A percentile compares a stretch with the other conserved stretches of the same genome.
phyloP scores from a whole-genome alignment of 2,113 vertebrate genomes.

The Hepsetus odoe region DNA sequence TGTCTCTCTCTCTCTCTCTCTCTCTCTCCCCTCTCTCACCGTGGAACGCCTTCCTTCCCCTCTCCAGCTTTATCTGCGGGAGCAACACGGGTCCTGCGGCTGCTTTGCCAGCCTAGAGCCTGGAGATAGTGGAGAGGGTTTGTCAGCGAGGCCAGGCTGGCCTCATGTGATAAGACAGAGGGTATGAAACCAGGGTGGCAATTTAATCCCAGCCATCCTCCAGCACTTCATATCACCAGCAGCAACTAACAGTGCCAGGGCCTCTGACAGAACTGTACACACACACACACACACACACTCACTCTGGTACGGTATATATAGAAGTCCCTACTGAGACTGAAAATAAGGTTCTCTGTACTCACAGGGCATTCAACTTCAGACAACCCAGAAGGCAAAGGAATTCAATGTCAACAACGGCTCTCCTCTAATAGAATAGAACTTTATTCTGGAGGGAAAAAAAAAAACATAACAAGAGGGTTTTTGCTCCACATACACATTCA shows the following conservation, averaged over 20 bases:
- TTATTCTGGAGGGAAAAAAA: constrained; percentile 15
- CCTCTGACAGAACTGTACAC: constrained; percentile 22
- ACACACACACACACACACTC: constrained; percentile 44
- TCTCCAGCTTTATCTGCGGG: constrained; percentile 44
- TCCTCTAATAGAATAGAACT: constrained; percentile 10
- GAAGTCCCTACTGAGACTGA: constrained; percentile 24
- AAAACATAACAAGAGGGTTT: not conserved
- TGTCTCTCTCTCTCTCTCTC: constrained; percentile 7
- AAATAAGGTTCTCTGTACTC: constrained; percentile 44
- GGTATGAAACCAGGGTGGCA: constrained; percentile 52
- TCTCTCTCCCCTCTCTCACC: constrained; percentile 1
- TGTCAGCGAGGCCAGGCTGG: constrained; percentile 50
- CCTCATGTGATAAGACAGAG: constrained; percentile 57
- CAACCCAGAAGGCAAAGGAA: constrained; percentile 17
- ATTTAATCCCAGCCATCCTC: constrained; percentile 52
- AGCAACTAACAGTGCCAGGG: constrained; percentile 41
- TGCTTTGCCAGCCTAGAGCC: constrained; percentile 47
- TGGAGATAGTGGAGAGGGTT: constrained; percentile 42
- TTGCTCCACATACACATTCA: constrained; percentile 1
- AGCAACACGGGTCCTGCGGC: constrained; percentile 37
- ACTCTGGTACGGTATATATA: constrained; percentile 25
- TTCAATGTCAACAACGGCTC: constrained; percentile 36
- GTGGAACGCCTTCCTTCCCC: not conserved
- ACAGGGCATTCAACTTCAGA: constrained; percentile 46
- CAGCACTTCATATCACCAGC: constrained; percentile 40